A percentile compares a stretch with the other conserved stretches of the same genome.
phyloP scores from a whole-genome alignment of 2,113 vertebrate genomes.

The Megaceryle torquata region DNA sequence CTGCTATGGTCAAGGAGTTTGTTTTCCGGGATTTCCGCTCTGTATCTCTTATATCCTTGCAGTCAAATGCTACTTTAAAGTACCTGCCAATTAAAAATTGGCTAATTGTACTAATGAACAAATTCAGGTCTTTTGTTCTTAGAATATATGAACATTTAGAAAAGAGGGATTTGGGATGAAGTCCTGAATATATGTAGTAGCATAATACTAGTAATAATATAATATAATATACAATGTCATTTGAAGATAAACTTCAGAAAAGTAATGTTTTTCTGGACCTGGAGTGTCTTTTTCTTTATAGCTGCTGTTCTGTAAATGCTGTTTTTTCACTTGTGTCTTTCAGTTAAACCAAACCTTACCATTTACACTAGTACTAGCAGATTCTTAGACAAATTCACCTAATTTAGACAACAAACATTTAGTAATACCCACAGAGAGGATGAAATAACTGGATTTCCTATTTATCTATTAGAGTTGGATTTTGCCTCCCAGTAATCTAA shows the following conservation, averaged over 20 bases:
- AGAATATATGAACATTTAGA: background rate
- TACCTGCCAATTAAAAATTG: background rate
- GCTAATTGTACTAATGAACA: background rate
- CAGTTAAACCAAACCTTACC: background rate
- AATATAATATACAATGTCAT: background rate
- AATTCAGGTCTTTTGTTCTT: background rate
- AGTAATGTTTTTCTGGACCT: background rate
- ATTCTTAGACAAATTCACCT: background rate
- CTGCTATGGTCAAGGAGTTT: background rate
- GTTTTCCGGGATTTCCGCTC: background rate
- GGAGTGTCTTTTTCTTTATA: background rate
- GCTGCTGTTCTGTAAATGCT: background rate
- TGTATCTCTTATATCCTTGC: background rate
- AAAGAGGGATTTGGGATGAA: background rate
- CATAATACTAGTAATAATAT: no score
- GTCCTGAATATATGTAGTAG: background rate
- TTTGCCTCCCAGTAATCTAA: background rate
- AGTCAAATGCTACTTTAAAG: background rate
- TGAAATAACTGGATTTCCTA: background rate
- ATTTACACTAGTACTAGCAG: background rate
- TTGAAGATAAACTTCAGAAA: background rate
- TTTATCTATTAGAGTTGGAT: background rate
- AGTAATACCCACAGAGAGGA: background rate
- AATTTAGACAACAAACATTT: background rate
- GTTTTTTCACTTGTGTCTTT: background rate